phyloP scores from a whole-genome alignment of 1,140 invertebrate genomes.

The Spodoptera frugiperda region DNA sequence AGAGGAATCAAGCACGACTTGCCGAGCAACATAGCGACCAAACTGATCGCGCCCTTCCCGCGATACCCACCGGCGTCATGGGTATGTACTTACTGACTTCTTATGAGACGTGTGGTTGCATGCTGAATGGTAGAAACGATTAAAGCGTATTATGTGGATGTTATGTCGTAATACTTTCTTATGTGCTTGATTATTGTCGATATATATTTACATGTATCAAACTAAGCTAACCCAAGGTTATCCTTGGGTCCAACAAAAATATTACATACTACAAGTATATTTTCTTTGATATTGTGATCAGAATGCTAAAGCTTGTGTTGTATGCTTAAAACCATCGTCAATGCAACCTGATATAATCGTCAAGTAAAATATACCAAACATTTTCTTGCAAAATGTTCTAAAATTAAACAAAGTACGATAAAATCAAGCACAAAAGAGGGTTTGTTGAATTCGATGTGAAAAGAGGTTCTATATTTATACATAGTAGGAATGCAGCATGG shows the following conservation, averaged over 20 bases:
- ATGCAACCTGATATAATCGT: no score
- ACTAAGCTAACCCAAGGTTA: no score
- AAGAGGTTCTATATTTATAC: neutral
- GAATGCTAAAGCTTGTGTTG: no score
- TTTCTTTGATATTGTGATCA: no score
- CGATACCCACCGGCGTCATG: constrained; percentile 93
- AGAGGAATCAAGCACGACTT: constrained; percentile 91
- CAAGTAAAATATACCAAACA: no score
- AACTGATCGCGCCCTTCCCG: constrained; percentile 93
- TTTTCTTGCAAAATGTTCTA: no score
- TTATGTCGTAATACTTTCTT: neutral
- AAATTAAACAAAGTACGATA: no score
- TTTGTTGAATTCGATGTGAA: neutral
- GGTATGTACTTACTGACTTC: constrained; percentile 85
- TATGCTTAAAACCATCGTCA: no score
- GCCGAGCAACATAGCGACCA: constrained; percentile 94
- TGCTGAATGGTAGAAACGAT: constrained; percentile 32
- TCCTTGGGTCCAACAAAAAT: no score
- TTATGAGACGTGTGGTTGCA: constrained; percentile 46
- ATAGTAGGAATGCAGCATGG: constrained; percentile 26
- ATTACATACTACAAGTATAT: no score
- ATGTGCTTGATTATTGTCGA: neutral
- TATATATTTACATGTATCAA: neutral
- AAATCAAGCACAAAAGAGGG: no score
- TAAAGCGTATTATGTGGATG: neutral